Evolutionary conservation across 2,113 vertebrate species (phyloP).

Genomic region (Eulemur macaco): DNA sequence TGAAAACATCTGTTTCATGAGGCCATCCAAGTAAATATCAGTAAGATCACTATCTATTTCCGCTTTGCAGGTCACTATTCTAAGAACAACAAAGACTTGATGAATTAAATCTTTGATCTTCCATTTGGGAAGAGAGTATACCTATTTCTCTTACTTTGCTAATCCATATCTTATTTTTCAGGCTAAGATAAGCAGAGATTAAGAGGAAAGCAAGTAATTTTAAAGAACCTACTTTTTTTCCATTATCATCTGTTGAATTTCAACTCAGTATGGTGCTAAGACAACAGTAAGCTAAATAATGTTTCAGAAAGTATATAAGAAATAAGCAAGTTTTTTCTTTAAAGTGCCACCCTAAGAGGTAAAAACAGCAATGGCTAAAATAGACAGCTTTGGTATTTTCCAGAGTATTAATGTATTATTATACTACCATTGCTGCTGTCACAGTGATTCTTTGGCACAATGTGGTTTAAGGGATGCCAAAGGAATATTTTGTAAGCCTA

Average conservation of each 20-base stretch:
- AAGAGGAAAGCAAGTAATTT: constrained; percentile 18
- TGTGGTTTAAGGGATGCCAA: not conserved
- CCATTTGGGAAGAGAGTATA: not conserved
- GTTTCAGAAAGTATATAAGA: not conserved
- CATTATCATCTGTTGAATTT: constrained; percentile 32
- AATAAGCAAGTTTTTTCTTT: not conserved
- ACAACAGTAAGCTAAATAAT: not conserved
- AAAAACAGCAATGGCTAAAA: constrained; percentile 31
- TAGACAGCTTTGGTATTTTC: not conserved
- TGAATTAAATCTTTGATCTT: constrained; percentile 10
- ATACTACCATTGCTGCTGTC: not conserved
- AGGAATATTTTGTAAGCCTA: not conserved
- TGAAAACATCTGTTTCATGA: not conserved
- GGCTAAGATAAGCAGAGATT: constrained; percentile 9
- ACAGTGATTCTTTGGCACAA: not conserved
- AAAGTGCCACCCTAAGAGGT: not conserved
- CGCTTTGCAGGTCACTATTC: not conserved
- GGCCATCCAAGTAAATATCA: not conserved
- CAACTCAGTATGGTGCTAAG: not conserved
- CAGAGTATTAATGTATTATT: not conserved
- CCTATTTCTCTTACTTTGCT: not conserved
- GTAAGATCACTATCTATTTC: not conserved
- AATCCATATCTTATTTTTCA: not conserved
- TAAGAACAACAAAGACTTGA: not conserved
- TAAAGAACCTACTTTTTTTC: not conserved